Evolutionary conservation across 2,797 vertebrate genomes (phyloP).

Genomic region (Chelonia mydas): DNA sequence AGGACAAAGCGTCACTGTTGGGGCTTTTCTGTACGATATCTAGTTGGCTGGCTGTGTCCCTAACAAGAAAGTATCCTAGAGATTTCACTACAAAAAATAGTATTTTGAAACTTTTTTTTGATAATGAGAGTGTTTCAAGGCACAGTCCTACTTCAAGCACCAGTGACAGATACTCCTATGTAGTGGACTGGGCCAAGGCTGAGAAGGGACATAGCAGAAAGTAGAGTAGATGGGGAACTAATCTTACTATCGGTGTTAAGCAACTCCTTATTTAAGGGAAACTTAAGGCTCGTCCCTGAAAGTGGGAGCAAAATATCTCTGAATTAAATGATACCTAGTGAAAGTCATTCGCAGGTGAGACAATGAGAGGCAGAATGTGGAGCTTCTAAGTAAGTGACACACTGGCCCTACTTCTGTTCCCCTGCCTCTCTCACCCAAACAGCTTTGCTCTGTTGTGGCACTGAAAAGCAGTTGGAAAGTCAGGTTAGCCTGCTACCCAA

Average conservation of each 20-base stretch:
- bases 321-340: not conserved
- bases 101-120: constrained; percentile 18
- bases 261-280: not conserved
- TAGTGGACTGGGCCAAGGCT: not conserved
- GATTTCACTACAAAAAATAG: constrained; percentile 45
- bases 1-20: not conserved
- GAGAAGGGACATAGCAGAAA: not conserved
- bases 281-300: not conserved
- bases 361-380: not conserved
- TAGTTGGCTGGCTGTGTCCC: constrained; percentile 9
- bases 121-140: not conserved
- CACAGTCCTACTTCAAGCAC: not conserved
- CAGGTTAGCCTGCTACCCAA: not conserved
- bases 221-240: not conserved
- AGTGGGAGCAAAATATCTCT: not conserved
- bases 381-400: not conserved
- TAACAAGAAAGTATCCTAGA: not conserved
- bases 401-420: not conserved
- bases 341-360: not conserved
- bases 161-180: not conserved
- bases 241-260: not conserved
- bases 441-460: not conserved
- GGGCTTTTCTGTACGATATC: constrained; percentile 36
- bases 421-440: not conserved
- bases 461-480: accelerated